Base-by-base conservation (phyloP, 2,797 vertebrate genomes). In the Mormyrops attenuatus region DNA sequence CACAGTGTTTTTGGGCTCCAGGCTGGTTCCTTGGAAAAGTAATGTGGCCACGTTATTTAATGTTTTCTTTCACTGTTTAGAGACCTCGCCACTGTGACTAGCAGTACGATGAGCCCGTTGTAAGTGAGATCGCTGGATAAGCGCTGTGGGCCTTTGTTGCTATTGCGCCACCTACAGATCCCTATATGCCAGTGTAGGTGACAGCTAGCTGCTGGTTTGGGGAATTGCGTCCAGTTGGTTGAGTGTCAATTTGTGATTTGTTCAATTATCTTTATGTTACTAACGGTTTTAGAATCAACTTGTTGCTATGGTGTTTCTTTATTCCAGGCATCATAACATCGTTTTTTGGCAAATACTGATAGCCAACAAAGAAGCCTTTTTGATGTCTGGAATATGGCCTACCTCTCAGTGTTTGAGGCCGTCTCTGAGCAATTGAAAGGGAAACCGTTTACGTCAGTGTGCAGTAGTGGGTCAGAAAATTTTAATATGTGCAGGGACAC, bases 21-120 rank as follows among this genome's bases (percentile, higher is more conserved):
- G 94, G 94, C 94, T 94, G 95, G 95, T 93, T 92, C 93, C 91
- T 93, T 90, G 93, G 94, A 95, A 93, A 93, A 92, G 92, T 91
- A 92, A 91, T 93, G 92, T 92, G 90, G 93, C 90, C 91, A 77
- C 73, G 47, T 88, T 50, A 82, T 86, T 91, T 86, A 41, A 49
- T 84, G 47, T 82, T 17, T 63, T 55, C 44, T 50, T 88, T 52
- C 73, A 84, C 88, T 88, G 82, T 88, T 88, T 47, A 69, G 57
- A 88, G 87, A 89, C 38, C 22, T 50, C 15, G n/a, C 86, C 53
- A 86, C 85, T 5, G 20, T 66, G 89, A 88, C 44, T 49, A 73
- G 87, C 50, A 26, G 86, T 80, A 86, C 50, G 57, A 60, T 86
- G 88, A 89, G 60, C 88, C 1, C 50, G 1, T 55, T 41, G 55